Base-by-base conservation (phyloP, 2,888 invertebrate genomes). In the Mycalesis mineus region DNA sequence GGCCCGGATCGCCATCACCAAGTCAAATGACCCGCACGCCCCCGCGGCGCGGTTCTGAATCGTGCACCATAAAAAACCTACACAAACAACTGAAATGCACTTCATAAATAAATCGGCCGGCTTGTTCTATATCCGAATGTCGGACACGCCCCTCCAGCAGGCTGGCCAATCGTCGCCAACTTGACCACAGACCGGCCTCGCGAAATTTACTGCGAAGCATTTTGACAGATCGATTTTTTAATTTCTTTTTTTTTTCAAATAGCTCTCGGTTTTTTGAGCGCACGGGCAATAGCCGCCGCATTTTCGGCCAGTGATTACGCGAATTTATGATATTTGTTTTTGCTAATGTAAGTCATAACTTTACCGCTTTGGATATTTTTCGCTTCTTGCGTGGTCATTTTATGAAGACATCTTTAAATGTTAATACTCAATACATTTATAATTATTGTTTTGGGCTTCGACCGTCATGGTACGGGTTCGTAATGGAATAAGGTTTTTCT, bases 141-240 rank as follows among this genome's bases (percentile, higher is more conserved):
- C 64, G 74, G 74, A 82, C 85, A 82, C 88, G 88, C 87, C 88
- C 73, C 76, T 60, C 36, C 47, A 53, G 22, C 65, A 54, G 48
- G 63, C 61, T 68, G 70, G 62, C 88, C 88, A 88, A 88, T 88
- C 62, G 69, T 68, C 57, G 64, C 68, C 58, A 50, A 63, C 66
- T 65, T 68, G 68, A 70, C 71, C 67, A 58, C 66, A 59, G 72
- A 72, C 80, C 66, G 59, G 71, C 72, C 80, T 77, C 80, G 78
- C 74, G 77, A 82, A 84, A 86, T 84, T 84, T 87, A 84, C 82
- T 73, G 83, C 82, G 73, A 75, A 80, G 84, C 86, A 82, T 88
- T 87, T 85, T 88, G 88, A 88, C 88, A 88, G 84, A 80, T 84
- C 79, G 75, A 80, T 79, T 84, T 85, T 84, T 86, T 82, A 74